Evolutionary conservation across 2,113 vertebrate species (phyloP), one percentile per base, ranked within the genome.

Genomic region (Pandion haliaetus): DNA sequence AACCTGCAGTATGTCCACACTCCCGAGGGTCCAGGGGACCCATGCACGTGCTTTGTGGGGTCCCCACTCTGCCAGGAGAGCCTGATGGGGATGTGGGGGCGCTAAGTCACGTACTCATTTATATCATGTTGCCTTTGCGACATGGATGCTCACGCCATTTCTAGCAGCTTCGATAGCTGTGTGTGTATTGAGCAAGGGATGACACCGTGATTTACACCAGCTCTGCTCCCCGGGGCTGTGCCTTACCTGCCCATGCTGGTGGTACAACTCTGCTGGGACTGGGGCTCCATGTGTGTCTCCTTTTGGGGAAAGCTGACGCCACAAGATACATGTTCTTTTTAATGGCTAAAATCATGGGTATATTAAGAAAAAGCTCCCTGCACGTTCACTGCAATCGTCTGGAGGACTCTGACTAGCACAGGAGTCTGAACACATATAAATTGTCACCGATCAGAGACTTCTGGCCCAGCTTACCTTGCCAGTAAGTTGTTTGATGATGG

Each of bases 1-100:
- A 69, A 58, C 5, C 52, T 21, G 10, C 0, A 2, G 55, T 1
- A 1, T 6, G 15, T 9, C 38, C 29, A 3, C 0, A 0, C 9
- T 67, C 47, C 57, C 2, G 0, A 13, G 52, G 73, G 18, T 3
- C 0, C 2, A 34, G 55, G 73, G 36, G 26, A 77, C 14, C 8
- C 10, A 0, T 1, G 1, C 0, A 0, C 10, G 28, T 15, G 45
- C 12, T 54, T 6, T 78, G 21, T 9, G 52, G 58, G 55, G 61
- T 54, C 77, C 34, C 73, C 21, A 5, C 66, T 50, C n/a, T 10
- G 15, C 63, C 69, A 40, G 71, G 21, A 34, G 16, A 38, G 6
- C 38, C 87, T 13, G 38, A 4, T 0, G 11, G 45, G 63, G 38
- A 4, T 5, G n/a, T 1, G 16, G 50, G 10, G 8, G 57, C 31